These are phyloP conservation scores for Oscheius onirici DNA, from an alignment of 2,888 invertebrate species.

Conservation along the genomic window DNA sequence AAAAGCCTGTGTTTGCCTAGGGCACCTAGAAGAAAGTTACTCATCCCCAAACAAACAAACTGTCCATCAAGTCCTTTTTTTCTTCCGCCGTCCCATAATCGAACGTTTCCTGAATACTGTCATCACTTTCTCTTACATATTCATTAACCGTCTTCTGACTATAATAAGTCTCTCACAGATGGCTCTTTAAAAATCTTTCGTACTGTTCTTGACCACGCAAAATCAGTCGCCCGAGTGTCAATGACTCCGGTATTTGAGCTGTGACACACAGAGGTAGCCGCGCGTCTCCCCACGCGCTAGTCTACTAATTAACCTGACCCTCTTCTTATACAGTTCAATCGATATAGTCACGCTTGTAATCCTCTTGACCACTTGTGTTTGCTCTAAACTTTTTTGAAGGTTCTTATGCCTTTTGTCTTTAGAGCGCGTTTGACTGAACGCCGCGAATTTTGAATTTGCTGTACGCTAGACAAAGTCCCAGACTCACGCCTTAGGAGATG, in stretches of 20 bases:
- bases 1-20: background rate
- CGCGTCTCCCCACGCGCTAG: background rate
- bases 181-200: no score
- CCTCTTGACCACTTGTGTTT: background rate
- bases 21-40: constrained; percentile 6
- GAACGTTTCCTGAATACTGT: no score
- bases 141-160: no score
- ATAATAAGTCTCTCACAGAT: no score
- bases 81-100: no score
- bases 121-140: no score
- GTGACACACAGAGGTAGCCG: constrained; percentile 7
- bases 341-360: background rate
- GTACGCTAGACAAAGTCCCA: background rate
- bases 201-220: no score
- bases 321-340: background rate
- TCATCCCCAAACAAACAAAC: constrained; percentile 18
- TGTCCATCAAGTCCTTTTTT: no score
- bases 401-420: background rate
- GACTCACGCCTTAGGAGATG: constrained; percentile 1
- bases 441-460: constrained; percentile 23
- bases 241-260: constrained; percentile 7
- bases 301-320: constrained; percentile 4
- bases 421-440: constrained; percentile 11
- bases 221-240: constrained; percentile 8
- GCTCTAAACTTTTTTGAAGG: background rate